phyloP scores from a whole-genome alignment of 2,113 vertebrate genomes.

The Athene cunicularia region DNA sequence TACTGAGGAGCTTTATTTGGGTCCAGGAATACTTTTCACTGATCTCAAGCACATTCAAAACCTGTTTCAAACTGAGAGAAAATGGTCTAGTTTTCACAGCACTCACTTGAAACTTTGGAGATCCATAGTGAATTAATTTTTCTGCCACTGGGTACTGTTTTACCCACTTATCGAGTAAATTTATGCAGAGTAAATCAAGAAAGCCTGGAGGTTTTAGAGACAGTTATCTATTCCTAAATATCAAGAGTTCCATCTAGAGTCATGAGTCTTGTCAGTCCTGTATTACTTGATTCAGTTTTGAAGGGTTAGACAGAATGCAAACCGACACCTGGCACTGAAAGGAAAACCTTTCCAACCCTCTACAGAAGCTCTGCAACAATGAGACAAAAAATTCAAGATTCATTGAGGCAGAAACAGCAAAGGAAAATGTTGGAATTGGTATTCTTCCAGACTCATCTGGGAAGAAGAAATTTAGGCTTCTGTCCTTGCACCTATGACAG shows the following conservation, averaged over 20 bases:
- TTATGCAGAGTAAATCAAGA: neutral
- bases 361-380: neutral
- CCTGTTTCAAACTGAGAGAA: neutral
- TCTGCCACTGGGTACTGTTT: neutral
- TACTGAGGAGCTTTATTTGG: neutral
- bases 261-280: neutral
- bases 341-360: neutral
- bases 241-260: neutral
- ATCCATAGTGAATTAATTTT: neutral
- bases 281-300: neutral
- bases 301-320: neutral
- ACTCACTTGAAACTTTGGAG: neutral
- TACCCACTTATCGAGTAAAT: neutral
- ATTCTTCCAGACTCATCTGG: neutral
- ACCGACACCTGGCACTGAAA: neutral
- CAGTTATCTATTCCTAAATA: neutral
- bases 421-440: neutral
- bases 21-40: neutral
- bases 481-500: neutral
- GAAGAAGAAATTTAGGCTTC: neutral
- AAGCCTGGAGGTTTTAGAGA: slow-evolving; percentile 3
- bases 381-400: neutral
- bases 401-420: neutral
- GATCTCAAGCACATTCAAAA: neutral
- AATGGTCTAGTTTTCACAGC: neutral